A percentile compares a stretch with the other conserved stretches of the same genome.
Evolutionary conservation across 2,888 invertebrate genomes (phyloP).

Genomic region (Ophraella communa): DNA sequence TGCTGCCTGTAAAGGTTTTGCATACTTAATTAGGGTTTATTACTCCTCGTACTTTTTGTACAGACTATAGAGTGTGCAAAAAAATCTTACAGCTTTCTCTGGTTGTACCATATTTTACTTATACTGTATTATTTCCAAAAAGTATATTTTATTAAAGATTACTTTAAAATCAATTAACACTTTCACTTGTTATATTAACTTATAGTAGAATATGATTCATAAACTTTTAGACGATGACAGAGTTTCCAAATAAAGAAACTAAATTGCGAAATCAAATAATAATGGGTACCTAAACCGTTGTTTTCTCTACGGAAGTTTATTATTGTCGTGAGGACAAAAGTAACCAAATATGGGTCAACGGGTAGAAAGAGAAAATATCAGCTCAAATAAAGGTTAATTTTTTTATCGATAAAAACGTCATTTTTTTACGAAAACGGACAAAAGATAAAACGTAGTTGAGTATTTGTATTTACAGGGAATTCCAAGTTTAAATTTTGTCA

Average conservation of each 20-base stretch:
- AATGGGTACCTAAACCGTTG: neutral
- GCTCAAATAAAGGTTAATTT: neutral
- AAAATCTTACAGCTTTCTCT: too few relatives aligned
- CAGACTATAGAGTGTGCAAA: too few relatives aligned
- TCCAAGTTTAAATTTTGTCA: neutral
- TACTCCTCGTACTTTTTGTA: too few relatives aligned
- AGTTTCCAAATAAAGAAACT: neutral
- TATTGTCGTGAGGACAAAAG: neutral
- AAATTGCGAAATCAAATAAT: neutral
- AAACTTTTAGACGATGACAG: neutral
- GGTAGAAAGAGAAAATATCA: constrained; percentile 2
- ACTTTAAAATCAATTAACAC: neutral
- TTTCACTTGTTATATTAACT: neutral
- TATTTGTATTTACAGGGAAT: neutral
- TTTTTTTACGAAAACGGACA: neutral
- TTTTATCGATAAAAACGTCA: neutral
- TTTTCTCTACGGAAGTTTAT: neutral
- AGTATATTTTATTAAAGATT: neutral
- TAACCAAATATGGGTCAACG: constrained; percentile 1
- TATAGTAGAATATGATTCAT: neutral
- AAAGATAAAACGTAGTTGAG: neutral
- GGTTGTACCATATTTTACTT: too few relatives aligned
- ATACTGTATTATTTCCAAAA: too few relatives aligned
- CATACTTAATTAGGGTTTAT: too few relatives aligned
- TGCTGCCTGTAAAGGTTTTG: too few relatives aligned